Evolutionary conservation across 2,888 invertebrate genomes (phyloP).

Genomic region (Drosophila silvestris): DNA sequence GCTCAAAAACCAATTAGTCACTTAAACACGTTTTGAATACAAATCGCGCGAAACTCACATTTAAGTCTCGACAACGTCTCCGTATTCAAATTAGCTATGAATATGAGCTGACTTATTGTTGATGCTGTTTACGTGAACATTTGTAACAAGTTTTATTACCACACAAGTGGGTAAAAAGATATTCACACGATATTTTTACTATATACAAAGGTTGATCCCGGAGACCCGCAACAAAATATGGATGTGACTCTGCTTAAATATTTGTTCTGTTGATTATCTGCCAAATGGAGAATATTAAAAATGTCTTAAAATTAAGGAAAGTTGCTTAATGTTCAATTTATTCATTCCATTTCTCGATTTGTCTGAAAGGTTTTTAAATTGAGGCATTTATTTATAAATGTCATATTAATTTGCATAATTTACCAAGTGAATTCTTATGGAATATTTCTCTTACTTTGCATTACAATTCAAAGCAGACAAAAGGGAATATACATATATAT

Average conservation of each 20-base stretch:
- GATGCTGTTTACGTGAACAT: conserved; percentile 36
- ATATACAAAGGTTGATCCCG: conserved; percentile 8
- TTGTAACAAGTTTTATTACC: conserved; percentile 65
- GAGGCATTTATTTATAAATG: neutral
- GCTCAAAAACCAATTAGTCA: conserved; percentile 11
- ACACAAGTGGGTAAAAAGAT: conserved; percentile 14
- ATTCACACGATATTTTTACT: conserved; percentile 12
- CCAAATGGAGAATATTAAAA: neutral
- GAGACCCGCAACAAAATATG: neutral
- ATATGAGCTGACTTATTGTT: conserved; percentile 35
- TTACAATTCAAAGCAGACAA: neutral
- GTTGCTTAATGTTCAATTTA: neutral
- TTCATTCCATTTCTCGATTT: neutral
- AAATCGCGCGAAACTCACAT: conserved; percentile 19
- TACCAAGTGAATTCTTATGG: neutral
- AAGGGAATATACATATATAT: neutral
- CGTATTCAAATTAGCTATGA: conserved; percentile 38
- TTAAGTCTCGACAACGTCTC: conserved; percentile 18
- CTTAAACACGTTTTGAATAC: conserved; percentile 43
- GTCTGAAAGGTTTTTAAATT: neutral
- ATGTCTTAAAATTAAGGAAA: neutral
- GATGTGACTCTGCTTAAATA: conserved; percentile 5
- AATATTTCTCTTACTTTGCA: neutral
- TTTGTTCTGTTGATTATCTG: neutral
- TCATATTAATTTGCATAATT: neutral